Evolutionary conservation across 2,888 invertebrate genomes (phyloP), one percentile per base, ranked within the genome.

Genomic region (Drosophila nr. medialis): DNA sequence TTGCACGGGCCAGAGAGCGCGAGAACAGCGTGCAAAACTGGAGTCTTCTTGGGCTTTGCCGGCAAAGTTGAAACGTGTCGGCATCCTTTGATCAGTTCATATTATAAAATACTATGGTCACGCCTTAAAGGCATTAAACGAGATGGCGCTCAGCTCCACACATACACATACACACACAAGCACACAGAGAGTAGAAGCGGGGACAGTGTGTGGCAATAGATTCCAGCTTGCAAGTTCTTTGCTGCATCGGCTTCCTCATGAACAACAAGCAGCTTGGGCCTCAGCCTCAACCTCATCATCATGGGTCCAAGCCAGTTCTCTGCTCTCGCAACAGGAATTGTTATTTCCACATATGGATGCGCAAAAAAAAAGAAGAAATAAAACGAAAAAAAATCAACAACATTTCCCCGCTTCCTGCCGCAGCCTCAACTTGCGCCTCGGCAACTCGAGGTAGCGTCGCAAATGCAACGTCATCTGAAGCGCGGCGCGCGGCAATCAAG

Each of bases 111-210:
- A 93, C 92, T 92, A 86, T 92, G 92, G 93, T 92, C 93, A 93
- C 92, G 92, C 92, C 92, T 92, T 92, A 89, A 92, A 92, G 93
- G 93, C 93, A 92, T 92, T 92, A 92, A 93, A 93, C 93, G 93
- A 92, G 92, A 92, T 93, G 92, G 92, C 92, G 92, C 92, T 92
- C 93, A 86, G 91, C 89, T 85, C 62, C 80, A 83, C 81, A 81
- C 77, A 84, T 61, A 87, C 75, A 80, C 60, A 75, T 59, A 64
- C 51, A 70, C 34, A 50, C 50, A 48, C 11, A 48, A 7, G 27
- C 63, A 86, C 75, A 77, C 58, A 72, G 58, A 63, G 42, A 69
- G 42, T 13, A 15, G 38, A 34, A 24, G 48, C n/a, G 54, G 40
- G 38, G 40, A 40, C 65, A 67, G 51, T 48, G 59, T 55, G 53